Percentiles rank a stretch among this genome's conserved stretches.
phyloP scores from a whole-genome alignment of 2,113 vertebrate genomes.

The Tautogolabrus adspersus region DNA sequence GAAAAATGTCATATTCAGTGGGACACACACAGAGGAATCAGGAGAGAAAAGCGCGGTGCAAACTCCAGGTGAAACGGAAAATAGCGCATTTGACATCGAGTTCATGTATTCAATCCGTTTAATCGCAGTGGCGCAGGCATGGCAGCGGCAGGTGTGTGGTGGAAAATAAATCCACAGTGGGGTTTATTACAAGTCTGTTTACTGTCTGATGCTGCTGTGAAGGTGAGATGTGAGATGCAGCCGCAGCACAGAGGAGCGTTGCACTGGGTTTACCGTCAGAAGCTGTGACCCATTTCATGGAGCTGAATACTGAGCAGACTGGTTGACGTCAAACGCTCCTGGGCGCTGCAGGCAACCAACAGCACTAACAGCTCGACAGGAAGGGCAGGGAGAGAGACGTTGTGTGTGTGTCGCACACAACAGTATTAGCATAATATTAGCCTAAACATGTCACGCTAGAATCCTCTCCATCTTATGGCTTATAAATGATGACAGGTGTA shows the following conservation, averaged over 20 bases:
- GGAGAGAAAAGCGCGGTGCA: conserved; percentile 9
- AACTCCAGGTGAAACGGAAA: conserved; percentile 3
- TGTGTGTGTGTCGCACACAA: conserved; percentile 4
- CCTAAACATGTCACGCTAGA: conserved; percentile 44
- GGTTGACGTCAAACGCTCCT: conserved; percentile 75
- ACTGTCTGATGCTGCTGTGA: conserved; percentile 53
- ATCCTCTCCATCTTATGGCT: conserved; percentile 31
- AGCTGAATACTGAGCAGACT: conserved; percentile 81
- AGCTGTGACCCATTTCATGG: conserved; percentile 80
- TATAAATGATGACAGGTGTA: conserved; percentile 5
- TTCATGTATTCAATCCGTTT: neutral
- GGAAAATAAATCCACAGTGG: conserved; percentile 30
- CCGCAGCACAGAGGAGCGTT: conserved; percentile 41
- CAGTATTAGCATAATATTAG: conserved; percentile 69
- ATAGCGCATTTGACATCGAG: conserved; percentile 1
- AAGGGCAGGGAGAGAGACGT: conserved; percentile 26
- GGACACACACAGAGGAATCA: conserved; percentile 12
- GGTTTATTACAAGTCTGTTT: conserved; percentile 56
- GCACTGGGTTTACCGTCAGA: conserved; percentile 67
- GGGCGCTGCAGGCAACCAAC: conserved; percentile 69
- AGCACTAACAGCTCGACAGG: conserved; percentile 55
- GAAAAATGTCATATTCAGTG: neutral
- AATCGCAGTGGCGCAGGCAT: conserved; percentile 41
- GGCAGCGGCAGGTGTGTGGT: conserved; percentile 46
- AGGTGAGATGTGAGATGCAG: conserved; percentile 66